phyloP scores from a whole-genome alignment of 2,888 invertebrate species.

The Pseudococcus viburni region DNA sequence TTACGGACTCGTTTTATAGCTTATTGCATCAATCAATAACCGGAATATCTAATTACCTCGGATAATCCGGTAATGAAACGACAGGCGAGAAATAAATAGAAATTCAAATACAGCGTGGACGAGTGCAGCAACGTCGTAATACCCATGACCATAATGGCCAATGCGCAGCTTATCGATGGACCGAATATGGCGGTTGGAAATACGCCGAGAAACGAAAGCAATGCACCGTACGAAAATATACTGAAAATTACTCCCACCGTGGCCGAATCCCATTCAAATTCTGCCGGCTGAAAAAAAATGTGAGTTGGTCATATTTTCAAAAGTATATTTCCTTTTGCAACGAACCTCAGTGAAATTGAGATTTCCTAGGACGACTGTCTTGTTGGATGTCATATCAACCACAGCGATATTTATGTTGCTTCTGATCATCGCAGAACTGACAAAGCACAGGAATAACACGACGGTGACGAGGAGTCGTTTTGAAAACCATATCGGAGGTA shows the following conservation, averaged over 20 bases:
- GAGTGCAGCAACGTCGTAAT: neutral
- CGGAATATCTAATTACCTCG: neutral
- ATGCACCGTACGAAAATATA: neutral
- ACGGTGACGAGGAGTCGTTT: neutral
- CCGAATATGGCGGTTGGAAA: neutral
- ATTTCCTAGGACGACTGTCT: neutral
- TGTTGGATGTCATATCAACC: neutral
- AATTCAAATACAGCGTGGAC: neutral
- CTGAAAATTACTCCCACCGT: neutral
- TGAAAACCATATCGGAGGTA: slow-evolving; percentile 5
- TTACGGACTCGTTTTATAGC: too few species aligned
- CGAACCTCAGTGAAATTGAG: neutral
- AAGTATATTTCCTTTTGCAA: neutral
- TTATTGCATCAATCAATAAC: too few species aligned
- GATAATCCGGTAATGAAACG: slow-evolving; percentile 27
- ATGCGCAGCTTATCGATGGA: neutral
- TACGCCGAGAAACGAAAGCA: neutral
- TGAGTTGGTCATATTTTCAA: neutral
- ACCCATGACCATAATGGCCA: neutral
- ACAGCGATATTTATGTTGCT: slow-evolving; percentile 9
- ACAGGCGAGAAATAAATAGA: neutral
- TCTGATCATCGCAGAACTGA: neutral
- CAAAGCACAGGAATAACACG: neutral
- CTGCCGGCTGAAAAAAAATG: neutral
- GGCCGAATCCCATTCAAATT: slow-evolving; percentile 5